phyloP scores from a whole-genome alignment of 2,888 invertebrate species.

The Chrysolina haemoptera region DNA sequence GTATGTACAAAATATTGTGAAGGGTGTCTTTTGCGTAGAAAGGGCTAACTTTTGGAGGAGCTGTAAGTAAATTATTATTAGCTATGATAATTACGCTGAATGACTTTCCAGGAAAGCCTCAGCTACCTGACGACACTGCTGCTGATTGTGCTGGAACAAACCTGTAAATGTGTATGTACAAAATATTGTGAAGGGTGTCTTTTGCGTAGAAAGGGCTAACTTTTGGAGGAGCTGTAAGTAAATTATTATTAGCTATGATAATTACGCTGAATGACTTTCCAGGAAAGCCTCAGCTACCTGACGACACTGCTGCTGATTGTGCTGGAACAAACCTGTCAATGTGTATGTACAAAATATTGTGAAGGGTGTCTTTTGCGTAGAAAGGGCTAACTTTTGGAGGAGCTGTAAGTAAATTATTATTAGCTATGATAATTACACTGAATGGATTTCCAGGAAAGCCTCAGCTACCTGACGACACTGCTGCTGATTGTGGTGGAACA shows the following conservation, averaged over 20 bases:
- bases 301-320: neutral
- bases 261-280: neutral
- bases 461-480: neutral
- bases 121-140: neutral
- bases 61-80: slow-evolving; percentile 70
- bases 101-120: neutral
- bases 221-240: slow-evolving; percentile 81
- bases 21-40: slow-evolving; percentile 80
- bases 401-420: slow-evolving; percentile 72
- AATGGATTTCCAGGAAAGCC: neutral
- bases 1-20: slow-evolving; percentile 65
- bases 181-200: slow-evolving; percentile 73
- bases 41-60: slow-evolving; percentile 85
- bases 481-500: neutral
- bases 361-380: slow-evolving; percentile 78
- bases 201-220: slow-evolving; percentile 82
- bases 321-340: neutral
- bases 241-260: slow-evolving; percentile 35
- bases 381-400: slow-evolving; percentile 86
- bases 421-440: neutral
- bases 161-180: neutral
- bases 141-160: neutral
- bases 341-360: slow-evolving; percentile 58
- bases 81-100: neutral
- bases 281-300: neutral